phyloP scores from a whole-genome alignment of 1,140 invertebrate genomes.

The Penaeus vannamei region DNA sequence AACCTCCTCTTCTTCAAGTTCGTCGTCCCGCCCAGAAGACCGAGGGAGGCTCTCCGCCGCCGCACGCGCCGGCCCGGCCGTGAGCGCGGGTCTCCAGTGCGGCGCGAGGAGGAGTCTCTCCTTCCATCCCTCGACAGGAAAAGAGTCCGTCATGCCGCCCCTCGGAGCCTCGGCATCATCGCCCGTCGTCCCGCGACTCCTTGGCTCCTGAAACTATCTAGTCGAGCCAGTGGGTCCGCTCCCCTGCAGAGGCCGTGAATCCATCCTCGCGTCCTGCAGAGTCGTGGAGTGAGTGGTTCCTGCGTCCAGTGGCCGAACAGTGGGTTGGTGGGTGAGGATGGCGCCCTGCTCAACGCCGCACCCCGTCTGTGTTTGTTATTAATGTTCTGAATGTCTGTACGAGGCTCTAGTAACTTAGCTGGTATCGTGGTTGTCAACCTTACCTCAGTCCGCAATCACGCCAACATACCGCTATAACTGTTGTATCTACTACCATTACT shows the following conservation, averaged over 20 bases:
- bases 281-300: neutral
- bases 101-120: neutral
- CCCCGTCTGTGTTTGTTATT: slow-evolving; percentile 62
- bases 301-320: slow-evolving; percentile 35
- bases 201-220: no score
- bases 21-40: neutral
- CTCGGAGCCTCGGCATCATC: neutral
- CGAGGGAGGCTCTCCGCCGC: neutral
- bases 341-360: slow-evolving; percentile 35
- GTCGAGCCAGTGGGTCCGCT: no score
- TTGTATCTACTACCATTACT: slow-evolving; percentile 43
- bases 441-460: slow-evolving; percentile 9
- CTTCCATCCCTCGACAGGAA: no score
- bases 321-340: slow-evolving; percentile 39
- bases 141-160: neutral
- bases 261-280: slow-evolving; percentile 2
- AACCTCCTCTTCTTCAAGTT: slow-evolving; percentile 2
- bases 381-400: slow-evolving; percentile 64
- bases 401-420: slow-evolving; percentile 60
- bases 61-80: slow-evolving; percentile 9
- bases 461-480: slow-evolving; percentile 41
- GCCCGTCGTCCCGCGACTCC: neutral
- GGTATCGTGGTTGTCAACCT: slow-evolving; percentile 49
- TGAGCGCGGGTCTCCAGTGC: slow-evolving; percentile 5
- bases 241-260: no score